Evolutionary conservation across 1,140 invertebrate species (phyloP), one percentile per base, ranked within the genome.

Genomic region (Caerostris extrusa): DNA sequence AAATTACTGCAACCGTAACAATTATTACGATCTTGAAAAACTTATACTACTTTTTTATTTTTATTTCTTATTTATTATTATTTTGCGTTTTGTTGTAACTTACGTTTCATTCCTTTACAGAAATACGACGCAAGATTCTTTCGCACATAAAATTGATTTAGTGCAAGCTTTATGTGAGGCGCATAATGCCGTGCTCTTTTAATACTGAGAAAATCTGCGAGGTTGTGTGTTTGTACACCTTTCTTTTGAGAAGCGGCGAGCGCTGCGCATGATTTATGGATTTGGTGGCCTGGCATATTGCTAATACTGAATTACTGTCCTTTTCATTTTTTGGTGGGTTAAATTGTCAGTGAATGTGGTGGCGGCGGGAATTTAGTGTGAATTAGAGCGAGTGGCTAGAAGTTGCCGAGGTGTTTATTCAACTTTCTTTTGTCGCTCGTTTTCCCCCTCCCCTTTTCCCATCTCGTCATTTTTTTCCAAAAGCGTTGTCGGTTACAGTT

Each of bases 121-220:
- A 91, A 82, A 82, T 88, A 93, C 69, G 87, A 34, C 85, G 89
- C 60, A 92, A 83, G 61, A 19, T 83, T 83, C 34, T 34, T 56
- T 34, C 7, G 92, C 61, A 93, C 92, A 93, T 93, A 93, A 93
- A 93, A 93, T 93, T 93, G 92, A 93, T 93, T 93, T 93, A 93
- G 64, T 81, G 34, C 57, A 4, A 4, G 85, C 92, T 77, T 77
- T 77, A 77, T 77, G 71, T 77, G 53, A 10, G 71, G 17, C 12
- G 92, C 67, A 93, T 93, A 93, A 88, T 88, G 71, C 92, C 69
- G 5, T 34, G 55, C 34, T 50, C 71, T 81, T 82, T 93, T 93
- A 93, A 93, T 88, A 89, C 69, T 17, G 81, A 61, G 67, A 67
- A 93, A 93, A 93, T 93, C 92, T 82, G 71, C 85, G 92, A 56